Evolutionary conservation across 2,113 vertebrate species (phyloP), one percentile per base, ranked within the genome.

Genomic region (Hemicordylus capensis): DNA sequence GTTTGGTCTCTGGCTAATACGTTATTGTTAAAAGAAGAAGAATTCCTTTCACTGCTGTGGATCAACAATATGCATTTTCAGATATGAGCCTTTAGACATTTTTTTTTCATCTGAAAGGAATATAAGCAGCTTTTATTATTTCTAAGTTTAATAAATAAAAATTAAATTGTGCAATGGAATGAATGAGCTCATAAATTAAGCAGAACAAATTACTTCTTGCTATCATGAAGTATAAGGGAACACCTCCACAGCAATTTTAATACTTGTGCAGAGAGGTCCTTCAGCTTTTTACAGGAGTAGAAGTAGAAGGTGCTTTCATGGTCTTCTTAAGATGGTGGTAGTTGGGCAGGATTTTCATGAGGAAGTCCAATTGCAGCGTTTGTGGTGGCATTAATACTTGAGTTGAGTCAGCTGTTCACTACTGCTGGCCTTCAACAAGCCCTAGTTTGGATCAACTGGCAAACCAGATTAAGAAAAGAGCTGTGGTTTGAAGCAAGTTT

Each of bases 291-390:
- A 96, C 96, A 64, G 93, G 97, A 15, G 95, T 96, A n/a, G 93
- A 96, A 0, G 90, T 92, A n/a, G n/a, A n/a, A n/a, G n/a, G n/a
- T 37, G 95, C 89, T 94, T 99, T 99, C 63, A 92, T 92, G 0
- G 98, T 98, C 94, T 98, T 98, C 96, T 99, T 99, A 7, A 99
- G 94, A 84, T 99, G 99, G 81, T 99, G 98, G 90, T 99, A 99
- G 92, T 99, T 99, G 1, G 99, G 99, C 92, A 99, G 94, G 92
- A 99, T 99, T 96, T 99, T 99, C 98, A 99, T 99, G 80, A 99
- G 95, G 92, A 99, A 99, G 93, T 99, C 98, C 10, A 99, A 95
- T 94, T 99, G 98, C 61, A 99, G 97, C 0, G 98, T 99, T 93
- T 99, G 98, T 26, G 98, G 98, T 42, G 3, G 11, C 59, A 54